Conservation (phyloP, 1,140 invertebrate species). For the Drosophila yakuba region DNA sequence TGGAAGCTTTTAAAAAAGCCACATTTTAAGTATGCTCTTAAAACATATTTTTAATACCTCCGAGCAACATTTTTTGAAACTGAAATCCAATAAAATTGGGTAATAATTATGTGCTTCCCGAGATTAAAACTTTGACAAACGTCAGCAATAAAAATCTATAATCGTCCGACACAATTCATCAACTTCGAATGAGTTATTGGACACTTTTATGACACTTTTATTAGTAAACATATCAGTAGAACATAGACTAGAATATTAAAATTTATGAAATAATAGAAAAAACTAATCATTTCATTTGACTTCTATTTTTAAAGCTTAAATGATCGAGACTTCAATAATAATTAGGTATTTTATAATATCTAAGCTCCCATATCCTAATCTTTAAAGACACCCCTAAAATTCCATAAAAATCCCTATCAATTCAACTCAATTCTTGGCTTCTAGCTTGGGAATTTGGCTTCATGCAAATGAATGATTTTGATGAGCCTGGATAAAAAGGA, state of each 20-base stretch:
- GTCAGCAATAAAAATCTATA: conserved; percentile 11
- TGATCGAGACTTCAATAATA: too few species aligned
- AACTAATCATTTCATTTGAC: neutral
- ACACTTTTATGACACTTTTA: conserved; percentile 35
- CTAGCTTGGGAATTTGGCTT: conserved; percentile 14
- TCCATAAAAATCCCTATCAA: conserved; percentile 10
- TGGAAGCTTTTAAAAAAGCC: neutral
- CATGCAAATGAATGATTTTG: conserved; percentile 46
- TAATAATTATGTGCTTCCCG: conserved; percentile 17
- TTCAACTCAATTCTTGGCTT: neutral
- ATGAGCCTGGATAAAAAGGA: conserved; percentile 28
- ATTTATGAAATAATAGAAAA: neutral
- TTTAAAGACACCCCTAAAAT: too few species aligned
- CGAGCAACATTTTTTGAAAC: neutral
- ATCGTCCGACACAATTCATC: conserved; percentile 40
- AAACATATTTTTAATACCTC: neutral
- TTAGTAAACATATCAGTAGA: conserved; percentile 9
- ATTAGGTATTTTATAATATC: too few species aligned
- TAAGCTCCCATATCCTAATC: neutral
- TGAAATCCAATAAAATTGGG: conserved; percentile 2
- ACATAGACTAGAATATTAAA: conserved; percentile 17
- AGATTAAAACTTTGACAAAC: conserved; percentile 16
- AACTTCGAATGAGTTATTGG: conserved; percentile 27
- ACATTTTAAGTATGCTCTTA: neutral
- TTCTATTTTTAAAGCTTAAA: too few species aligned